phyloP scores from a whole-genome alignment of 2,888 invertebrate genomes.

The Erynnis tages region DNA sequence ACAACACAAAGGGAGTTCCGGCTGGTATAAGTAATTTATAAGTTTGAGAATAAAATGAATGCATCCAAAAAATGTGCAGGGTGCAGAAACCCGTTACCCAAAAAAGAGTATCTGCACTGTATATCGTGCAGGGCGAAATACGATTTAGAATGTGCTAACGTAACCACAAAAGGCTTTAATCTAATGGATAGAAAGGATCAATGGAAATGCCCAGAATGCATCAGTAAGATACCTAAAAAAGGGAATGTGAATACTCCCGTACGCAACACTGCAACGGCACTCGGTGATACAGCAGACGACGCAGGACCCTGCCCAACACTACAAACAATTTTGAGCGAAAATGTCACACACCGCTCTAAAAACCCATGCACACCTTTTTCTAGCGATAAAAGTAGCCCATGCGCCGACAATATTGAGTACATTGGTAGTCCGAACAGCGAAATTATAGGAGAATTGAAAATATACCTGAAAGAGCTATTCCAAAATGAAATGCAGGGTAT shows the following conservation, averaged over 20 bases:
- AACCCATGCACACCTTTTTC: not conserved
- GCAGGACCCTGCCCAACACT: too few species aligned
- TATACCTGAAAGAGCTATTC: not conserved
- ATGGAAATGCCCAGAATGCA: not conserved
- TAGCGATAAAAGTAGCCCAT: not conserved
- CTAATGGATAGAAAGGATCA: not conserved
- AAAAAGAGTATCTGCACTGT: too few species aligned
- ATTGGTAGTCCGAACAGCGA: not conserved
- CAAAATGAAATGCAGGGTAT: not conserved
- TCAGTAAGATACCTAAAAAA: not conserved
- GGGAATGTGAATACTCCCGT: not conserved
- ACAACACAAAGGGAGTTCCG: too few species aligned
- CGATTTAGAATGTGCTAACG: not conserved
- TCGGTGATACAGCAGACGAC: too few species aligned
- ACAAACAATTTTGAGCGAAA: too few species aligned
- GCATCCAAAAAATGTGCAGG: too few species aligned
- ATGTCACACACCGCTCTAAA: not conserved
- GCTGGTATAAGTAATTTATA: too few species aligned
- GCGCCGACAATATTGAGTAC: too few species aligned
- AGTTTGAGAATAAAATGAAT: too few species aligned
- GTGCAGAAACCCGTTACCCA: too few species aligned
- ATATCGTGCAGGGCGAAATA: too few species aligned
- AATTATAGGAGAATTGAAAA: not conserved
- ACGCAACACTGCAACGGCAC: not conserved
- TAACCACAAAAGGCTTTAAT: not conserved